These are phyloP conservation scores for Vicugna pacos DNA, from an alignment of 2,113 vertebrate species.

Conservation along the genomic window DNA sequence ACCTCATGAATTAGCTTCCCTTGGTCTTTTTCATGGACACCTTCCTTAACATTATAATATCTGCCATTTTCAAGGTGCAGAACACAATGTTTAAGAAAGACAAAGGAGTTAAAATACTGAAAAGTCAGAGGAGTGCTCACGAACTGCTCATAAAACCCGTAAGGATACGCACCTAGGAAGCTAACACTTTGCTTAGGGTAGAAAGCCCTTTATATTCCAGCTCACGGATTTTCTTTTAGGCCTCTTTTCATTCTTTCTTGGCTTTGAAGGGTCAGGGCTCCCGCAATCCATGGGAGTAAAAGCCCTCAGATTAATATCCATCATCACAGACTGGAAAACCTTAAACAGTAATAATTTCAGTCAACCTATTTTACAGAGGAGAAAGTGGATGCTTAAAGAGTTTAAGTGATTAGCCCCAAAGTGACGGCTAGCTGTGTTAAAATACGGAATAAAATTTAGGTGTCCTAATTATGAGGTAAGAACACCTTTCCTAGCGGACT, in stretches of 20 bases:
- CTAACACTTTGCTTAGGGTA: not conserved
- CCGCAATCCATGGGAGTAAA: not conserved
- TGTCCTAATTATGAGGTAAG: not conserved
- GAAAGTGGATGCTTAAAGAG: not conserved
- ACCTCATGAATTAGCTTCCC: not conserved
- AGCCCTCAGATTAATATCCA: not conserved
- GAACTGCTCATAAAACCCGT: not conserved
- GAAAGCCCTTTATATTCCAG: not conserved
- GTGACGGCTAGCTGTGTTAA: not conserved
- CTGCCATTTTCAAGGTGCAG: not conserved
- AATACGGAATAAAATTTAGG: not conserved
- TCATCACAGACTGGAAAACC: not conserved
- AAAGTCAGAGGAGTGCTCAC: not conserved
- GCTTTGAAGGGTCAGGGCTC: not conserved
- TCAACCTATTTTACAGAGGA: not conserved
- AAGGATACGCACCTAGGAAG: not conserved
- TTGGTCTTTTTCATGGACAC: not conserved
- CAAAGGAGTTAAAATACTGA: not conserved
- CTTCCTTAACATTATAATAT: not conserved
- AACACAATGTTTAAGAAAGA: conserved; percentile 1
- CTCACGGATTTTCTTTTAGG: not conserved
- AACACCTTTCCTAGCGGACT: not conserved
- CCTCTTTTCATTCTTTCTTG: not conserved
- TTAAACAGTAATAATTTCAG: not conserved
- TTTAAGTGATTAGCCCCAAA: not conserved